Base-by-base conservation (phyloP, 2,888 invertebrate genomes). In the Microplitis deprimator region DNA sequence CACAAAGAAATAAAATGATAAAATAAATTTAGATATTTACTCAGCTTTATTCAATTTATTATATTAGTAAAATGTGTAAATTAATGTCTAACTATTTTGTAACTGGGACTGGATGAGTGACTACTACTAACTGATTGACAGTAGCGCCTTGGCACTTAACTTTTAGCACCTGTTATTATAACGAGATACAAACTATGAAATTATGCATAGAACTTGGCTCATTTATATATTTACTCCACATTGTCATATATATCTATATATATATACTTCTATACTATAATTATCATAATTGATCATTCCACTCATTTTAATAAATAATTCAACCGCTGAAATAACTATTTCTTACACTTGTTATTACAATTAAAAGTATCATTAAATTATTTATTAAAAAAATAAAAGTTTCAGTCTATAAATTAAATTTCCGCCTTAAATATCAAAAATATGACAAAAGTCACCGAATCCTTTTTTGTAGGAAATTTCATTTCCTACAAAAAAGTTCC, bases 21-120 rank as follows among this genome's bases (percentile, higher is more conserved):
- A 79, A 81, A 81, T 77, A 74, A 77, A 65, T 73, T 75, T 78
- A 72, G 77, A 76, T 77, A 77, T 77, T 79, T 80, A 77, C 79
- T 77, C 50, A 50, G 50, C 50, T 50, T 50, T 13, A 50, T 50
- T 13, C 50, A 50, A 50, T 50, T 50, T 50, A 50, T 50, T 50
- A 50, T 50, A 50, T 8, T 50, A 50, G 50, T 50, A 13, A 50
- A 50, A 50, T 50, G 50, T 50, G 50, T 50, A 50, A 50, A 13
- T 50, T 13, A 50, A 50, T 13, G 50, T 50, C 50, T 50, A 50
- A 68, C 8, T 61, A 67, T 72, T 68, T 76, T 72, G 68, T 61
- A 76, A 72, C 40, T 64, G 29, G 41, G 50, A 50, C 50, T 50
- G 13, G 50, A 29, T 29, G 29, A 29, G 29, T 29, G 13, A 8